Evolutionary conservation across 2,113 vertebrate species (phyloP).

Genomic region (Phaethornis superciliosus): DNA sequence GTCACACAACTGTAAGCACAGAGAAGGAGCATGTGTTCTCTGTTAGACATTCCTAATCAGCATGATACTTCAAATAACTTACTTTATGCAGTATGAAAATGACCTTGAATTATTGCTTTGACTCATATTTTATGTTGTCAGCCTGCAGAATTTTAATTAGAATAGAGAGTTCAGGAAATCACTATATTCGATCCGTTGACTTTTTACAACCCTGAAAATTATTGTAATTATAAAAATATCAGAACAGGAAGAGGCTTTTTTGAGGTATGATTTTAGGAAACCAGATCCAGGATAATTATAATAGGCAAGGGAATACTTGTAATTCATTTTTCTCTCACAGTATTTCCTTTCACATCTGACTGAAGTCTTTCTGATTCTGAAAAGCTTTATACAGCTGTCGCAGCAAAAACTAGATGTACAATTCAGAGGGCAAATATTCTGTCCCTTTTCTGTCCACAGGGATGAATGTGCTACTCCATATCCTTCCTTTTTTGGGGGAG

Average conservation of each 20-base stretch:
- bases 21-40: not conserved
- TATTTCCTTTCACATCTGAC: not conserved
- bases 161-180: constrained; percentile 43
- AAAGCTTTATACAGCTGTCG: not conserved
- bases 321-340: not conserved
- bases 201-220: constrained; percentile 41
- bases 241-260: not conserved
- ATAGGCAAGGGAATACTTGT: not conserved
- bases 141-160: constrained; percentile 72
- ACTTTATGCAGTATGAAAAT: constrained; percentile 63
- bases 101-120: constrained; percentile 68
- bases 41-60: constrained; percentile 48
- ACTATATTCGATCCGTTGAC: not conserved
- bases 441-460: not conserved
- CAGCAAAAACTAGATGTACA: not conserved
- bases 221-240: constrained; percentile 1
- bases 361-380: not conserved
- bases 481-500: not conserved
- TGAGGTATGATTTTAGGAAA: constrained; percentile 18
- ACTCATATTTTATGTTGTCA: constrained; percentile 56
- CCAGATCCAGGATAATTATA: not conserved
- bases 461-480: not conserved
- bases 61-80: constrained; percentile 59
- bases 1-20: not conserved
- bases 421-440: not conserved